Conservation (phyloP, 2,888 invertebrate genomes). For the Tenthredo distinguenda region DNA sequence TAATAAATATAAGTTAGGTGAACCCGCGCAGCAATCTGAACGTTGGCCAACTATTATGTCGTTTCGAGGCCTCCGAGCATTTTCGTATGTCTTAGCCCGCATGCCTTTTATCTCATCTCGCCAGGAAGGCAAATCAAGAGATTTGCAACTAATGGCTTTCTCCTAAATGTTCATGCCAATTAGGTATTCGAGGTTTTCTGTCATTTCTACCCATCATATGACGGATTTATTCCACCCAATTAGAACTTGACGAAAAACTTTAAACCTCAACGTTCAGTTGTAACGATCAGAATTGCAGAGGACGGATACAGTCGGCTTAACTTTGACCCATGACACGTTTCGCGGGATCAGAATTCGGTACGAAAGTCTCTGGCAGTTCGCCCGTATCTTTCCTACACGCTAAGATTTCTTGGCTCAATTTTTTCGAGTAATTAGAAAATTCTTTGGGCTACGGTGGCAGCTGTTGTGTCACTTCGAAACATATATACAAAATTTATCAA, state of each 20-base stretch:
- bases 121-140: not conserved
- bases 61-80: slow-evolving; percentile 49
- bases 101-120: not conserved
- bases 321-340: not conserved
- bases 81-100: slow-evolving; percentile 23
- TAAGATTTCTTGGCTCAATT: not conserved
- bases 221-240: not conserved
- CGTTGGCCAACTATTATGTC: slow-evolving; percentile 53
- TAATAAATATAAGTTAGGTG: slow-evolving; percentile 74
- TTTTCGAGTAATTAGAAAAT: slow-evolving; percentile 19
- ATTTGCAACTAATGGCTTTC: slow-evolving; percentile 12
- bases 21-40: slow-evolving; percentile 53
- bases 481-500: not conserved
- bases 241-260: not conserved
- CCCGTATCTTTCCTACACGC: not conserved
- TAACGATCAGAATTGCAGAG: not conserved
- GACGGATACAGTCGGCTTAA: not conserved
- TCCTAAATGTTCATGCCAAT: not conserved
- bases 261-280: not conserved
- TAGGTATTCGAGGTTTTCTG: not conserved
- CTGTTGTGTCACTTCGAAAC: not conserved
- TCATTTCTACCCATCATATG: not conserved
- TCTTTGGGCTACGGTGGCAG: not conserved
- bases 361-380: slow-evolving; percentile 15
- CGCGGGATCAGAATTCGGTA: not conserved